These are phyloP conservation scores for Caenorhabditis drosophilae DNA, from an alignment of 2,888 invertebrate species.

Conservation along the genomic window DNA sequence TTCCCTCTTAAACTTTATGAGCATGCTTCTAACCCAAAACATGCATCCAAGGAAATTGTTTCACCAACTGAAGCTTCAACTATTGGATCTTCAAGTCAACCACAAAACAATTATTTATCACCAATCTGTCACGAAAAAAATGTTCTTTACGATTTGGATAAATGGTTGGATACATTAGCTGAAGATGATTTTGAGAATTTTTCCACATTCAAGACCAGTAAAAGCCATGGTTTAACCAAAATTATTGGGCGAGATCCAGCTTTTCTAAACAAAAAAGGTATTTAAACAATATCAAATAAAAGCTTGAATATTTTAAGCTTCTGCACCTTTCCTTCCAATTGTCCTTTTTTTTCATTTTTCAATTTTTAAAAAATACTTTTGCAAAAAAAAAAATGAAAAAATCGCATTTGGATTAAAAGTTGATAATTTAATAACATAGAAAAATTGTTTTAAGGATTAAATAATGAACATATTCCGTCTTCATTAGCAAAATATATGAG, in stretches of 20 bases:
- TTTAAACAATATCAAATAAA: too few species aligned
- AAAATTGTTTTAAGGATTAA: too few species aligned
- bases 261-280: slow-evolving; percentile 1
- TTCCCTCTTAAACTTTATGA: slow-evolving; percentile 13
- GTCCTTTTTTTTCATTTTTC: too few species aligned
- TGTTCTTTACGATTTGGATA: slow-evolving; percentile 30
- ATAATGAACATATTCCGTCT: too few species aligned
- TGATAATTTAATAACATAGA: too few species aligned
- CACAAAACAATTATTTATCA: slow-evolving; percentile 23
- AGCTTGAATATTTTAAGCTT: too few species aligned
- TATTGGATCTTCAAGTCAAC: slow-evolving; percentile 14
- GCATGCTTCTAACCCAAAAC: too few species aligned
- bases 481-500: slow-evolving; percentile 8
- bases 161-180: slow-evolving; percentile 32
- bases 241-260: slow-evolving; percentile 24
- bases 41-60: background rate
- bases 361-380: too few species aligned
- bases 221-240: slow-evolving; percentile 27
- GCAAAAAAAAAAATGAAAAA: too few species aligned
- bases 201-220: slow-evolving; percentile 27
- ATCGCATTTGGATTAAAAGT: too few species aligned
- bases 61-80: slow-evolving; percentile 22
- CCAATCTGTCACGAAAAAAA: slow-evolving; percentile 25
- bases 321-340: too few species aligned
- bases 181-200: slow-evolving; percentile 24